phyloP scores from a whole-genome alignment of 2,113 vertebrate species.

The Tupaia tana region DNA sequence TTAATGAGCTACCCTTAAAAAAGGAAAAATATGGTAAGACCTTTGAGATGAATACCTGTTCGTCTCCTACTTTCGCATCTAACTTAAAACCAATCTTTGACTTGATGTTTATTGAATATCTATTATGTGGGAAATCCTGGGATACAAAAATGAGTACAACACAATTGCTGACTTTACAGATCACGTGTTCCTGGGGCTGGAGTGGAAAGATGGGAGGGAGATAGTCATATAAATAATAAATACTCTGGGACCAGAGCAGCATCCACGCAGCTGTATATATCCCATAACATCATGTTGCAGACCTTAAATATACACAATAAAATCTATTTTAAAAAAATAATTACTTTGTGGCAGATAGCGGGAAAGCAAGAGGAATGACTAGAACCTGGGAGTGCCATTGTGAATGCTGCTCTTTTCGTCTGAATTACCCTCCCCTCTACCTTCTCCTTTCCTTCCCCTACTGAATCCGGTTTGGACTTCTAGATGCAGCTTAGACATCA shows the following conservation, averaged over 20 bases:
- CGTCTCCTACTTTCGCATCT: constrained; percentile 10
- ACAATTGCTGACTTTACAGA: constrained; percentile 35
- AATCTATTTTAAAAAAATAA: background rate
- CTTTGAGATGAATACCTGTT: constrained; percentile 12
- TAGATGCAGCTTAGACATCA: background rate
- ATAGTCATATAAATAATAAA: background rate
- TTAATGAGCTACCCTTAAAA: constrained; percentile 42
- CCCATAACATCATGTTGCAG: too few species aligned
- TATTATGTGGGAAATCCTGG: background rate
- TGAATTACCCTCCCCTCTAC: background rate
- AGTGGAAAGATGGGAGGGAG: background rate
- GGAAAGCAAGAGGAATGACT: background rate
- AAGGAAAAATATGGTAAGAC: background rate
- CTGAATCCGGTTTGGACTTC: background rate
- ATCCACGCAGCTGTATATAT: too few species aligned
- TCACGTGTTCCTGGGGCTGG: constrained; percentile 8
- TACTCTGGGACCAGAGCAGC: background rate
- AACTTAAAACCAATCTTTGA: constrained; percentile 48
- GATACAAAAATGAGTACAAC: background rate
- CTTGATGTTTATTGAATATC: constrained; percentile 31
- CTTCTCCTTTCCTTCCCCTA: background rate
- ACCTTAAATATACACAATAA: too few species aligned
- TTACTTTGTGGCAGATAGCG: background rate
- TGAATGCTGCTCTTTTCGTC: background rate
- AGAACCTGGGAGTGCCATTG: background rate